Evolutionary conservation across 2,888 invertebrate species (phyloP).

Genomic region (Diadegma fenestrale): DNA sequence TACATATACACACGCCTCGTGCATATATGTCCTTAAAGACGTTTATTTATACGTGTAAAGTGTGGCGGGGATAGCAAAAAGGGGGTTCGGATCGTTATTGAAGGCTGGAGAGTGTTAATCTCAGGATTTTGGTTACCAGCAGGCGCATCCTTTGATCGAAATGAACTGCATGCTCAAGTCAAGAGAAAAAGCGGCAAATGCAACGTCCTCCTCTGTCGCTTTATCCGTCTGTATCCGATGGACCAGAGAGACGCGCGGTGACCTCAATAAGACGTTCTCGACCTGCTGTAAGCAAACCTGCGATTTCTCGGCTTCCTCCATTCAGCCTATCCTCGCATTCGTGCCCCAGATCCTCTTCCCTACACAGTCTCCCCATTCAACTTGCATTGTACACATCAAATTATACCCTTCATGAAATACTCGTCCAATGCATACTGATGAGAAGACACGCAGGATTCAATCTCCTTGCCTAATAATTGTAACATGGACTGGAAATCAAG

Average conservation of each 20-base stretch:
- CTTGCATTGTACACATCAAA: slow-evolving; percentile 23
- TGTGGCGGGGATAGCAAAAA: neutral
- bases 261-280: slow-evolving; percentile 64
- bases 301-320: slow-evolving; percentile 38
- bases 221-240: slow-evolving; percentile 38
- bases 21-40: neutral
- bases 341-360: slow-evolving; percentile 10
- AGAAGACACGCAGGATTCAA: slow-evolving; percentile 71
- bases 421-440: slow-evolving; percentile 14
- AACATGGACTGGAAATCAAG: slow-evolving; percentile 12
- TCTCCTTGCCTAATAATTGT: slow-evolving; percentile 46
- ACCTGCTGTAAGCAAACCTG: slow-evolving; percentile 26
- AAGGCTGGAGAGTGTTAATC: slow-evolving; percentile 53
- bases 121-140: slow-evolving; percentile 49
- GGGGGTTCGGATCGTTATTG: slow-evolving; percentile 26
- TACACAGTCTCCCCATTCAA: slow-evolving; percentile 16
- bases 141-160: slow-evolving; percentile 56
- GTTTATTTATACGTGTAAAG: neutral
- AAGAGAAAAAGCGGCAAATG: slow-evolving; percentile 6
- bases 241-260: slow-evolving; percentile 32
- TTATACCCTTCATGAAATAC: slow-evolving; percentile 17
- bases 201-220: neutral
- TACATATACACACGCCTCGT: slow-evolving; percentile 1
- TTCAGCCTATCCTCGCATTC: slow-evolving; percentile 35
- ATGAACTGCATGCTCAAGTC: slow-evolving; percentile 20